Conservation (phyloP, 2,888 invertebrate species). For the Agrenia bidenticulata region DNA sequence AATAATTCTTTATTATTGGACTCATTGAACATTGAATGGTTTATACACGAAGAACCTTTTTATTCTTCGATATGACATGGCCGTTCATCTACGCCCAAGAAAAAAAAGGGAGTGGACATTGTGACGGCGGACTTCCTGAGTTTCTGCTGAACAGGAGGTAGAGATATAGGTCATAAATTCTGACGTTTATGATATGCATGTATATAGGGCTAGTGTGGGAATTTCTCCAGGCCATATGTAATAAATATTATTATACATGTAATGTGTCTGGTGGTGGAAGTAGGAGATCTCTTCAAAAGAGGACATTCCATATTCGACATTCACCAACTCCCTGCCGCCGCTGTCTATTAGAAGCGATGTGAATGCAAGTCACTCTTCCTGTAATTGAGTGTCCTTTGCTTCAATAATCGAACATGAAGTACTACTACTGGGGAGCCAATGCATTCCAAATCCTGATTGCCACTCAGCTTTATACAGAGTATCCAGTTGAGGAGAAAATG, state of each 20-base stretch:
- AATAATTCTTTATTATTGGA: constrained; percentile 7
- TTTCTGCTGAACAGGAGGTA: too few species aligned
- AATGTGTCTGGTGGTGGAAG: too few species aligned
- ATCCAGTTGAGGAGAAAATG: too few species aligned
- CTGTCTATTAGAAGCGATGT: background rate
- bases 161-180: constrained; percentile 1
- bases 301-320: too few species aligned
- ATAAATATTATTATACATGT: too few species aligned
- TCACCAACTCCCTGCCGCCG: too few species aligned
- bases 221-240: too few species aligned
- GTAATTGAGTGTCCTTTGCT: constrained; percentile 2
- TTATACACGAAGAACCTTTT: constrained; percentile 4
- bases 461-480: constrained; percentile 1
- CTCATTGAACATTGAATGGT: background rate
- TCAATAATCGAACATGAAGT: constrained; percentile 10
- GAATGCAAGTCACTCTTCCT: constrained; percentile 8
- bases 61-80: background rate
- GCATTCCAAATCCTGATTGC: constrained; percentile 1
- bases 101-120: too few species aligned
- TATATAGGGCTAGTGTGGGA: too few species aligned
- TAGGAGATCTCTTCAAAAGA: too few species aligned
- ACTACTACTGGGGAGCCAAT: background rate
- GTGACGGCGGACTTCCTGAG: too few species aligned
- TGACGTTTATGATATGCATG: too few species aligned
- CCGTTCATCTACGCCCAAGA: background rate